Conservation (phyloP, 2,797 vertebrate genomes). For the Acanthurus leucopareius region DNA sequence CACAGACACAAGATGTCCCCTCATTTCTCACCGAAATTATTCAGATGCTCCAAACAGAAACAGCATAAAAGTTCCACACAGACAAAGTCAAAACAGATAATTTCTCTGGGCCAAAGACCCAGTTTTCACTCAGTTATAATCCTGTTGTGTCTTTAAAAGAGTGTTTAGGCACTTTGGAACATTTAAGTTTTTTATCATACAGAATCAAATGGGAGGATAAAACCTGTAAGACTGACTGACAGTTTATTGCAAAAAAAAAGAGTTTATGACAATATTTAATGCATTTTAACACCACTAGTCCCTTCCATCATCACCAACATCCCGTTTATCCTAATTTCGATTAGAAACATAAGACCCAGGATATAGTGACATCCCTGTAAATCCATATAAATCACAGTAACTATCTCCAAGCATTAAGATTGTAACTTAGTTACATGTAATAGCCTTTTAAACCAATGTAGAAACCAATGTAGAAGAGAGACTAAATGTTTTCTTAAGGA, state of each 20-base stretch:
- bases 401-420: not conserved
- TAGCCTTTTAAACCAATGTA: not conserved
- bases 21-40: slow-evolving; percentile 59
- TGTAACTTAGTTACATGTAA: not conserved
- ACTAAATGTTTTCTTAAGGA: not conserved
- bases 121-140: slow-evolving; percentile 31
- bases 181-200: not conserved
- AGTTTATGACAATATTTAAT: slow-evolving; percentile 17
- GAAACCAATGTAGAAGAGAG: not conserved
- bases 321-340: slow-evolving; percentile 9
- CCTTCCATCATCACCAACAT: not conserved
- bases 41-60: slow-evolving; percentile 50
- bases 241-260: not conserved
- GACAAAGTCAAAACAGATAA: slow-evolving; percentile 50
- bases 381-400: slow-evolving; percentile 32
- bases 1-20: slow-evolving; percentile 60
- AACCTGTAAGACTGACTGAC: slow-evolving; percentile 16
- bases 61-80: slow-evolving; percentile 14
- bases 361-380: slow-evolving; percentile 25
- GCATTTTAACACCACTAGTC: not conserved
- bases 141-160: slow-evolving; percentile 16
- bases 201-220: slow-evolving; percentile 22
- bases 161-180: no score
- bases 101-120: slow-evolving; percentile 49
- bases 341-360: slow-evolving; percentile 20